Base-by-base conservation (phyloP, 2,797 vertebrate species). In the Notolabrus celidotus region DNA sequence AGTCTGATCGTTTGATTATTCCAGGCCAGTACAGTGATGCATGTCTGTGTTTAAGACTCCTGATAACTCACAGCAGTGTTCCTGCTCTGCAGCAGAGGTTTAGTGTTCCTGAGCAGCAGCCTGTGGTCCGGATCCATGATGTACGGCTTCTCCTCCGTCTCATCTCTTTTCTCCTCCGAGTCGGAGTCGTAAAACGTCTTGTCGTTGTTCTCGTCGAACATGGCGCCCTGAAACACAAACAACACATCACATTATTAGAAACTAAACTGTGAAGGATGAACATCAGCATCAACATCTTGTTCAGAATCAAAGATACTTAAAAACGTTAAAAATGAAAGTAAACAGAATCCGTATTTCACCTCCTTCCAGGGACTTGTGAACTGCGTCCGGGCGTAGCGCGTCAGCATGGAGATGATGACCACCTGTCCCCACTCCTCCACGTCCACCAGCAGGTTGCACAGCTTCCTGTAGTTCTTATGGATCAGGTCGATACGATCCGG, bases 401-500 rank as follows among this genome's bases (percentile, higher is more conserved):
- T 99, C 70, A 99, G 92, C 98, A 99, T 98, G 91, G 95, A 96
- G 87, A 99, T 97, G 88, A 99, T 99, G 74, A 99, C 96, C 87
- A 99, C 96, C 88, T 99, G 98, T 10, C 98, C 98, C 98, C 98
- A 99, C 88, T 99, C 98, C 88, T 99, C 98, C 67, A 99, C 97
- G 0, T 99, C 98, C 82, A 99, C 95, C 85, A 99, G 85, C 79
- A 99, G 94, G 91, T 98, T 98, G 50, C 97, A 99, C 23, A 99
- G 94, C 83, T 99, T 99, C 64, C 98, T 95, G 88, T 97, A 99
- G 94, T 98, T 99, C 92, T 96, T 99, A 81, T 99, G 98, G 92
- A 99, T 99, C 83, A 99, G 92, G 86, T 99, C 97, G 41, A 99
- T 99, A 87, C 98, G 96, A 46, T 99, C 98, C 0, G 97, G 97